Evolutionary conservation across 1,140 invertebrate genomes (phyloP), one percentile per base, ranked within the genome.

Genomic region (Neodiprion fabricii): DNA sequence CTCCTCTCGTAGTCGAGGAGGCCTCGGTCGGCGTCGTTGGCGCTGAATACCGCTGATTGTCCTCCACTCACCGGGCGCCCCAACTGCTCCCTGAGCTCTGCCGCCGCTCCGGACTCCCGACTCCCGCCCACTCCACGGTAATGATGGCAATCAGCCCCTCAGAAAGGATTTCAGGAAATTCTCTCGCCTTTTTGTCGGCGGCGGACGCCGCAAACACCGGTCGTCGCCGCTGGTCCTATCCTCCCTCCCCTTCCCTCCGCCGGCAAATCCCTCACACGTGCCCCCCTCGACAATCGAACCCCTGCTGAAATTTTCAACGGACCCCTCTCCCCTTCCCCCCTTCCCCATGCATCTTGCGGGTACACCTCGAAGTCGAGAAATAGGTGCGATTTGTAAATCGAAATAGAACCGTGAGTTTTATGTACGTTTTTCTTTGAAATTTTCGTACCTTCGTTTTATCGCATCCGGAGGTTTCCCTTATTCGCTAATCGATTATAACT

Each of bases 151-250:
- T 88, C 86, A 88, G 84, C 83, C 83, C 85, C 83, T 88, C 83
- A 86, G 84, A 88, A 88, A 88, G 85, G 86, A 88, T 88, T 88
- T 87, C 86, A 88, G 87, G 86, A 89, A 88, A 88, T 88, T 88
- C 86, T 88, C 86, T 88, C 87, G 86, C 86, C 86, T 88, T 89
- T 88, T 88, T 89, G 84, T 87, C 87, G 85, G 86, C 83, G 79
- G 83, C 84, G 83, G 85, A 87, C 82, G 85, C 84, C 82, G 86
- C 88, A 88, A 88, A 88, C 86, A 87, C 84, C 83, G 86, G 81
- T 90, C 87, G 71, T 81, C 50, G 70, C 74, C 68, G 67, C 66
- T 79, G 80, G 74, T 80, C 77, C 79, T 80, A 80, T 70, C 79
- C 76, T 40, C 28, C 77, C 71, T 40, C 70, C 9, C 66, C 72